Percentiles rank a stretch among this genome's conserved stretches.
Evolutionary conservation across 1,140 invertebrate genomes (phyloP).

Genomic region (Macrostomum lignano): DNA sequence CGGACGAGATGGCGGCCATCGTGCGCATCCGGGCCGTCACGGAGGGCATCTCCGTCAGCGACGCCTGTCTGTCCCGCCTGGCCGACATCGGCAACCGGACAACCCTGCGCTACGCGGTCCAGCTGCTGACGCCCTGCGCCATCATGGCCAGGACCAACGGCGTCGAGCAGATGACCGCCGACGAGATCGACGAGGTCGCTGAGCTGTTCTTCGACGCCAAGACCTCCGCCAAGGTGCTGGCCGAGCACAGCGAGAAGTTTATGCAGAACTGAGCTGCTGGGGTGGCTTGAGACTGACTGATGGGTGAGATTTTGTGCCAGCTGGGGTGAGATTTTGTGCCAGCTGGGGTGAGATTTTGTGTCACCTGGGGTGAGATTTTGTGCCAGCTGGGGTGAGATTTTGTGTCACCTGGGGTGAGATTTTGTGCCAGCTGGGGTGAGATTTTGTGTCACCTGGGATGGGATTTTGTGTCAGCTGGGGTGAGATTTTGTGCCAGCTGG

Average conservation of each 20-base stretch:
- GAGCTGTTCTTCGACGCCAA: slow-evolving; percentile 76
- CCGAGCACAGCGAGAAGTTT: slow-evolving; percentile 61
- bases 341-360: too few relatives aligned
- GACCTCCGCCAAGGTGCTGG: slow-evolving; percentile 63
- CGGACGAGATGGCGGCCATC: slow-evolving; percentile 48
- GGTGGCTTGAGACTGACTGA: too few relatives aligned
- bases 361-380: too few relatives aligned
- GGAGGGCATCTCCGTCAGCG: slow-evolving; percentile 57
- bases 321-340: too few relatives aligned
- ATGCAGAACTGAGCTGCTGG: too few relatives aligned
- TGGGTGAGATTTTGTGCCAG: too few relatives aligned
- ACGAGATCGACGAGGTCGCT: slow-evolving; percentile 48
- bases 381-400: too few relatives aligned
- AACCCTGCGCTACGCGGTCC: slow-evolving; percentile 70
- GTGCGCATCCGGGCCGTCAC: slow-evolving; percentile 59
- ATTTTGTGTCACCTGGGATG: too few relatives aligned
- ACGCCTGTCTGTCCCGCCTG: slow-evolving; percentile 45
- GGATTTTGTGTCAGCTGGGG: too few relatives aligned
- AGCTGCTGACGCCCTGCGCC: slow-evolving; percentile 62
- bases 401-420: too few relatives aligned
- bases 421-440: too few relatives aligned
- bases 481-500: too few relatives aligned
- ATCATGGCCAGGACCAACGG: slow-evolving; percentile 59
- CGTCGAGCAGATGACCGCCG: slow-evolving; percentile 36
- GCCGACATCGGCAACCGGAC: slow-evolving; percentile 53